A percentile compares a stretch with the other conserved stretches of the same genome.
These are phyloP conservation scores for Alectoris magna DNA, from an alignment of 2,797 vertebrate species.

Conservation along the genomic window DNA sequence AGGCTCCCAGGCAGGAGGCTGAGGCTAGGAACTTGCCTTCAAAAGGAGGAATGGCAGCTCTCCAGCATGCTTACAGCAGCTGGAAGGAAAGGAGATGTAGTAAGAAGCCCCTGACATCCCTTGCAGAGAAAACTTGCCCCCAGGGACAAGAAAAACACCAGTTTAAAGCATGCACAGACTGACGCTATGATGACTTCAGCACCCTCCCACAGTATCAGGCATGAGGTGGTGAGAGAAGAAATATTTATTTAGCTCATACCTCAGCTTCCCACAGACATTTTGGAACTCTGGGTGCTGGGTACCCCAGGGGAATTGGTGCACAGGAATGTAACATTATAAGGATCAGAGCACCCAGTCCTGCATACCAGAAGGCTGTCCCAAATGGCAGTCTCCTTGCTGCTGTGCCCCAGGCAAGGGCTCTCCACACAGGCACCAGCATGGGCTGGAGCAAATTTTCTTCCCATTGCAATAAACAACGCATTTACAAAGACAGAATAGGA, in stretches of 20 bases:
- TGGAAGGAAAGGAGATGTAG: background rate
- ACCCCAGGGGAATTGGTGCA: background rate
- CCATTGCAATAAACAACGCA: background rate
- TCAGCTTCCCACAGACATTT: background rate
- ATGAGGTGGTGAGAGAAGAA: background rate
- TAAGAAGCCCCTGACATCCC: background rate
- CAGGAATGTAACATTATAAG: too few relatives aligned
- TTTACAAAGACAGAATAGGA: too few relatives aligned
- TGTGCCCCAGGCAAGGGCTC: background rate
- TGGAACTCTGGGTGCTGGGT: background rate
- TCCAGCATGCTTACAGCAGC: background rate
- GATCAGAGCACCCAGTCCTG: background rate
- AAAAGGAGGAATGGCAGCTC: background rate
- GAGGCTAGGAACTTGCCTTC: background rate
- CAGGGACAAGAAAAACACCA: background rate
- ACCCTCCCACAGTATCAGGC: background rate
- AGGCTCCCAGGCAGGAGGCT: accelerated
- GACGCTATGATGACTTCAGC: background rate
- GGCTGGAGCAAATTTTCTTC: background rate
- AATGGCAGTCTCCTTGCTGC: background rate
- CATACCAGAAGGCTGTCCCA: background rate
- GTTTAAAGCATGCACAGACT: background rate
- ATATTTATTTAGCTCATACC: background rate
- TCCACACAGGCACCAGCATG: background rate
- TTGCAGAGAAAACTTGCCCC: background rate